These are phyloP conservation scores for Jaculus jaculus DNA, from an alignment of 2,113 vertebrate genomes.

Conservation along the genomic window DNA sequence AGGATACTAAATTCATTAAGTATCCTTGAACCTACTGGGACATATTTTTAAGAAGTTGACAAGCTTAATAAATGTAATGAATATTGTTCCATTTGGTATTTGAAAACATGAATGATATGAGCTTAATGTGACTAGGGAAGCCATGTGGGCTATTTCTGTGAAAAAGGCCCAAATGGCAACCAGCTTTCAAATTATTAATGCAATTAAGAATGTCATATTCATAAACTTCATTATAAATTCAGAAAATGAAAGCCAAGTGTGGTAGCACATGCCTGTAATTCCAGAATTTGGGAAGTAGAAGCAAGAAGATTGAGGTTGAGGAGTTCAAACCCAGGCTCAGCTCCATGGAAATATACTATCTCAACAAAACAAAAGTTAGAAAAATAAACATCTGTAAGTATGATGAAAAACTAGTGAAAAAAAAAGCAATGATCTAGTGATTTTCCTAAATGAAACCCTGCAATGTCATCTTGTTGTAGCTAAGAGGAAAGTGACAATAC, in stretches of 20 bases:
- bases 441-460: conserved; percentile 5
- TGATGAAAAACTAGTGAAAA: conserved; percentile 49
- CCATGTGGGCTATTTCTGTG: not conserved
- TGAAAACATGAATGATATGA: conserved; percentile 19
- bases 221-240: conserved; percentile 52
- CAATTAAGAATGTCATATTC: conserved; percentile 16
- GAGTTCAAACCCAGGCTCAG: not conserved
- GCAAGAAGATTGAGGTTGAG: not conserved
- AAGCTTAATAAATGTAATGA: conserved; percentile 28
- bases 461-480: not conserved
- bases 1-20: conserved; percentile 26
- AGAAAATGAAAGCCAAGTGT: conserved; percentile 17
- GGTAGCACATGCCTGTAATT: not conserved
- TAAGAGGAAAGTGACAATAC: not conserved
- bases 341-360: not conserved
- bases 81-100: conserved; percentile 35
- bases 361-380: not conserved
- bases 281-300: not conserved
- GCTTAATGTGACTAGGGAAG: not conserved
- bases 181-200: not conserved
- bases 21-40: not conserved
- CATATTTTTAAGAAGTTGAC: conserved; percentile 31
- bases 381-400: conserved; percentile 38
- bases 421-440: not conserved
- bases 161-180: not conserved